Evolutionary conservation across 2,113 vertebrate genomes (phyloP), one percentile per base, ranked within the genome.

Genomic region (Ramphastos sulfuratus): DNA sequence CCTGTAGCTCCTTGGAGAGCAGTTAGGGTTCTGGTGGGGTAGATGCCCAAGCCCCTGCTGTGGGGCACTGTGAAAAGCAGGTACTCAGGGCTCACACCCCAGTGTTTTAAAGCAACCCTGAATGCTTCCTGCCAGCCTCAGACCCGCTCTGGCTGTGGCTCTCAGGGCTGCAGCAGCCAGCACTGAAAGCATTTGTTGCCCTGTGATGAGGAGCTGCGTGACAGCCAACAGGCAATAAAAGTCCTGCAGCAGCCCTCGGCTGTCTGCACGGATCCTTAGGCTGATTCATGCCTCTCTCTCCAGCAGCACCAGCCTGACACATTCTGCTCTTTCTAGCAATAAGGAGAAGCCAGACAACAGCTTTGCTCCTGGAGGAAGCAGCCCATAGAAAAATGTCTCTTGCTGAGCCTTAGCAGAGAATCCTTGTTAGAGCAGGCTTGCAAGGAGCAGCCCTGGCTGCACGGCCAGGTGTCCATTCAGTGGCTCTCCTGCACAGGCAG

Each of bases 351-450:
- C 74, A 52, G 39, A 16, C 61, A 63, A 39, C n/a, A 86, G 46
- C 65, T 66, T 63, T 55, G 42, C 20, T 4, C n/a, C 52, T 10
- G 17, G 24, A 77, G 65, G 52, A 76, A 63, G 25, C 28, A 59
- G 46, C 55, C 12, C 23, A 12, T 12, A 28, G n/a, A 37, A 30
- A 74, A 63, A 71, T 14, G 9, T 30, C 20, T 64, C 33, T 73
- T 0, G 0, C 73, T 60, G 19, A 71, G n/a, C 35, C 37, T 59
- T 31, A 37, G 21, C 1, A 2, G 30, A 33, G 39, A 61, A 61
- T 54, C 12, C 46, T 39, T 39, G 8, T 11, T 39, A 10, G 13
- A 2, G 42, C 42, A 42, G 42, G 42, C 10, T 42, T 42, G 42
- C 42, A 33, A 30, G 0, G 1, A 52, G 21, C 15, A 37, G 13